Base-by-base conservation (phyloP, 2,888 invertebrate species). In the Sarcophaga subvicina region DNA sequence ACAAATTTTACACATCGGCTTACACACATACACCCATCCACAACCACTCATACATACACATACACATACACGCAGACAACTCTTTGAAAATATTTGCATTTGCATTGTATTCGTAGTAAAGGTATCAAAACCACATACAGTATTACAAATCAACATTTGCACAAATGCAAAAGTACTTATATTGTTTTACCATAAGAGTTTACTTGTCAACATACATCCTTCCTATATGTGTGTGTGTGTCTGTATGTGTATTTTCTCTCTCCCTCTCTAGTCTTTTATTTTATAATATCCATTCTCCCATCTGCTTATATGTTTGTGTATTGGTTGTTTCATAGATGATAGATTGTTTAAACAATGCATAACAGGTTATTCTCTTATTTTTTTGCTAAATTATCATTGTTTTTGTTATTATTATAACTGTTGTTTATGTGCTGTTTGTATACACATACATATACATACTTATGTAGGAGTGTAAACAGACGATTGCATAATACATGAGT, bases 291-390 rank as follows among this genome's bases (percentile, higher is more conserved):
- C 60, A 45, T 62, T 20, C 27, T n/a, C 6, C 6, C 14, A n/a
- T 76, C 4, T 64, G 22, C 49, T 37, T 37, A 25, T 86, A 25
- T 77, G 62, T 5, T 63, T 77, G 70, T 78, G 76, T 17, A 54
- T 70, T 73, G 60, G 4, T 67, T 82, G 71, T 27, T 17, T 22
- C n/a, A 49, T n/a, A 60, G 63, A 60, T 84, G 84, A 80, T 85
- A 67, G 84, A 85, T 80, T 71, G 73, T 70, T 77, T 54, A 71
- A 79, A 78, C 84, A 84, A 84, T 87, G 81, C 79, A 87, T 76
- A 84, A 80, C 75, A 76, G 60, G 64, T 66, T 76, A 76, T 83
- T 54, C 8, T 37, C 37, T 8, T 37, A 37, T 37, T 37, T 73
- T 81, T 80, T 73, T 63, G 25, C 62, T 77, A 10, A 37, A 59